Conservation (phyloP, 2,797 vertebrate species). For the Bradypodion pumilum region DNA sequence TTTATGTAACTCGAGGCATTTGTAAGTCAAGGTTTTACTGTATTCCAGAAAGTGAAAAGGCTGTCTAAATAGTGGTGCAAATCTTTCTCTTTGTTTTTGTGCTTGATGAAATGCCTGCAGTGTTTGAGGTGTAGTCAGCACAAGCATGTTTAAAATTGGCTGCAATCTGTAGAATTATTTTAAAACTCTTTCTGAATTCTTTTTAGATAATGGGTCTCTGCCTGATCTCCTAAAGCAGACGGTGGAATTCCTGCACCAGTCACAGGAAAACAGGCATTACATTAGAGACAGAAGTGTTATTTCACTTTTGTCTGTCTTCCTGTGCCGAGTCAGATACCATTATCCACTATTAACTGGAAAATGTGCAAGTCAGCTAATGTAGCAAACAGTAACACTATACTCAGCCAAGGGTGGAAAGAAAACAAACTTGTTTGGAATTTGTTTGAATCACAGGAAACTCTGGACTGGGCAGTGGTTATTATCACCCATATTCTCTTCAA, state of each 20-base stretch:
- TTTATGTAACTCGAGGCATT: too few species aligned
- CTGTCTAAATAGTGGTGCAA: too few species aligned
- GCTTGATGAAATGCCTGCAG: too few species aligned
- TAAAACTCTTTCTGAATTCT: too few species aligned
- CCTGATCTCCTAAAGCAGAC: background rate
- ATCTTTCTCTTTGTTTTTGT: too few species aligned
- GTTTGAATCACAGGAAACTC: slow-evolving; percentile 44
- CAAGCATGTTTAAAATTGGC: too few species aligned
- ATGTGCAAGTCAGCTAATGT: slow-evolving; percentile 8
- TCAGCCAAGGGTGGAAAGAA: background rate
- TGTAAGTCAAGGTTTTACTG: too few species aligned
- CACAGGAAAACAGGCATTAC: background rate
- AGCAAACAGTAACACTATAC: background rate
- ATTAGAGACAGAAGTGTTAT: background rate
- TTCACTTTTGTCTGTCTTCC: background rate
- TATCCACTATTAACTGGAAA: background rate
- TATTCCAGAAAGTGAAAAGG: too few species aligned
- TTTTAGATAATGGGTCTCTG: too few species aligned
- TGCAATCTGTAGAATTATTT: too few species aligned
- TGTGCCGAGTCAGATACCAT: background rate
- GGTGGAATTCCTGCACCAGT: background rate
- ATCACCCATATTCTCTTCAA: slow-evolving; percentile 25
- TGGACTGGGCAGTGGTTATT: slow-evolving; percentile 38
- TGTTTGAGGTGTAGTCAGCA: too few species aligned
- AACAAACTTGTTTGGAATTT: background rate